These are phyloP conservation scores for Lycodopsis pacificus DNA, from an alignment of 2,797 vertebrate species.

Conservation along the genomic window DNA sequence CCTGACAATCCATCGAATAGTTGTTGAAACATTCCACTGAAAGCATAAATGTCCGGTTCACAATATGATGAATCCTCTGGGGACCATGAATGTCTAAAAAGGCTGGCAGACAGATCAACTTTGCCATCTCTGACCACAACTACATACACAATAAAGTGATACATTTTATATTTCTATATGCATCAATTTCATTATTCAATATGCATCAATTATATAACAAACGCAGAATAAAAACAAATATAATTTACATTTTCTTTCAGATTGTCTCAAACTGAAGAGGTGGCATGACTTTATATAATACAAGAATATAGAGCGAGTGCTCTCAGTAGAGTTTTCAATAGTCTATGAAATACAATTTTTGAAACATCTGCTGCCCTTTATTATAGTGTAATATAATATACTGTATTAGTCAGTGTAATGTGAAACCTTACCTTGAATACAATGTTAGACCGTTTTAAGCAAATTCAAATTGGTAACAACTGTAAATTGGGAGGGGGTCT, in stretches of 20 bases:
- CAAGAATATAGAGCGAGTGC: background rate
- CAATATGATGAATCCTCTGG: background rate
- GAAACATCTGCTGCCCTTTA: background rate
- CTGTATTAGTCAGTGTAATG: background rate
- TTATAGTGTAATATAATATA: background rate
- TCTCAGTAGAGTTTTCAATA: background rate
- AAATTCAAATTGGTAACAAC: slow-evolving; percentile 44
- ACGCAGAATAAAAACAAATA: background rate
- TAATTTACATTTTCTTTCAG: background rate
- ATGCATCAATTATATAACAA: background rate
- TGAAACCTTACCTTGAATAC: slow-evolving; percentile 24
- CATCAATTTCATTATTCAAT: background rate
- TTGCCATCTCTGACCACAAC: background rate
- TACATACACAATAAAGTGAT: background rate
- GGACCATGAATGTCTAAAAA: background rate
- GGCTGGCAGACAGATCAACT: background rate
- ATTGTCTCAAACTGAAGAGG: background rate
- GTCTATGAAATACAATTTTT: background rate
- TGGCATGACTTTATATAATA: background rate
- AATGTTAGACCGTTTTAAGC: slow-evolving; percentile 26
- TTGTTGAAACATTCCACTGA: background rate
- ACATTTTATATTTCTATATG: background rate
- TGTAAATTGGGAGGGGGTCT: slow-evolving; percentile 25
- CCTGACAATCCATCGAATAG: background rate
- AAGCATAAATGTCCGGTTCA: slow-evolving; percentile 7